Evolutionary conservation across 2,888 invertebrate species (phyloP).

Genomic region (Platycnemis pennipes): DNA sequence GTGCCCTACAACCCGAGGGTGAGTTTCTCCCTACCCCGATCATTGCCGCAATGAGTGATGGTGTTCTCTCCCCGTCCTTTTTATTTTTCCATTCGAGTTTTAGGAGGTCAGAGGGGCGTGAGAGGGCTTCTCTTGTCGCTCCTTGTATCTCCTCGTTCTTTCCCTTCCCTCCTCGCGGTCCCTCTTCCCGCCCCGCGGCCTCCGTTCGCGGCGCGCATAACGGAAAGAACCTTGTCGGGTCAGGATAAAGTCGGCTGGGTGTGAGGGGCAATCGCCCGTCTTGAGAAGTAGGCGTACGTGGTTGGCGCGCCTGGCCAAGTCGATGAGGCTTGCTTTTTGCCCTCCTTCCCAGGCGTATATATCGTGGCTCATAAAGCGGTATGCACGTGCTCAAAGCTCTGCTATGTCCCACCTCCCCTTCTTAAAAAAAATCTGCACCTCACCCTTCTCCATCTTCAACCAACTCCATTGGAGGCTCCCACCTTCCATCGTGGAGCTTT

Average conservation of each 20-base stretch:
- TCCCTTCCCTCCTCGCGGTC: neutral
- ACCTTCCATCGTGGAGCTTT: neutral
- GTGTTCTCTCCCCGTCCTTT: neutral
- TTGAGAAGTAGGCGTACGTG: neutral
- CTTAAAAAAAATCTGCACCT: neutral
- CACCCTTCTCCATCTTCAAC: neutral
- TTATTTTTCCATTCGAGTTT: neutral
- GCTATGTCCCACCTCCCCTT: neutral
- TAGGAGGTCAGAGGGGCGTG: slow-evolving; percentile 48
- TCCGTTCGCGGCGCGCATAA: neutral
- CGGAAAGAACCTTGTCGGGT: neutral
- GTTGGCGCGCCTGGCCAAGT: neutral
- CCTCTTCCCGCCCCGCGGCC: neutral
- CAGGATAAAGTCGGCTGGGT: neutral
- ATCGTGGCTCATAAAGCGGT: neutral
- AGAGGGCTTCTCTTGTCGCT: neutral
- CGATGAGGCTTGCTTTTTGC: neutral
- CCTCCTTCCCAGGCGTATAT: neutral
- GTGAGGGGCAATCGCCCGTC: neutral
- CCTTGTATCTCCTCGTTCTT: neutral
- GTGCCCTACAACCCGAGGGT: slow-evolving; percentile 32
- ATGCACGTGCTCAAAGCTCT: neutral
- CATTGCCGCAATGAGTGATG: neutral
- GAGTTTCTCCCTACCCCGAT: neutral
- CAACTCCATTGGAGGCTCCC: neutral